Conservation (phyloP, 2,113 vertebrate species). For the Seriola quinqueradiata region DNA sequence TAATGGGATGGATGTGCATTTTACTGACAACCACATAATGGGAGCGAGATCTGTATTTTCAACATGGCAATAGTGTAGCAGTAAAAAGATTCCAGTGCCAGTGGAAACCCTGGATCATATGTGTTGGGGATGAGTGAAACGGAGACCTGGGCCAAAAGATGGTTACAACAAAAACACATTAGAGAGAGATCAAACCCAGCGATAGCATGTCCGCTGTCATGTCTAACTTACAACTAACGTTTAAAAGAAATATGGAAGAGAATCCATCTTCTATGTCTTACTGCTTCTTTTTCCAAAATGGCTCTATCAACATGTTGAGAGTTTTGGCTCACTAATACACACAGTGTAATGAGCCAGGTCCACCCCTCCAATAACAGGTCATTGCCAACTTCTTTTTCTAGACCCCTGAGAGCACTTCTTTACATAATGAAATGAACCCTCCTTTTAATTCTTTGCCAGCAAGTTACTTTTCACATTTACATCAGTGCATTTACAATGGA, state of each 20-base stretch:
- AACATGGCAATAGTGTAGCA: conserved; percentile 13
- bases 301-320: conserved; percentile 55
- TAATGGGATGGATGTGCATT: conserved; percentile 58
- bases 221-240: conserved; percentile 32
- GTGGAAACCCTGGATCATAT: conserved; percentile 23
- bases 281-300: conserved; percentile 25
- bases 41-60: conserved; percentile 55
- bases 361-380: conserved; percentile 39
- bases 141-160: conserved; percentile 38
- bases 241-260: conserved; percentile 37
- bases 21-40: conserved; percentile 54
- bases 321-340: conserved; percentile 9
- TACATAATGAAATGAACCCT: conserved; percentile 57
- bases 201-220: conserved; percentile 36
- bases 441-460: conserved; percentile 55
- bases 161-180: conserved; percentile 49
- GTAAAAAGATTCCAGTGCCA: conserved; percentile 31
- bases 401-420: conserved; percentile 43
- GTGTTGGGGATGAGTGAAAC: conserved; percentile 11
- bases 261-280: conserved; percentile 8
- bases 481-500: conserved; percentile 66
- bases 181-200: conserved; percentile 25
- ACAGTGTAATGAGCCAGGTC: conserved; percentile 27
- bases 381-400: conserved; percentile 49
- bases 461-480: conserved; percentile 64